Evolutionary conservation across 1,140 invertebrate species (phyloP).

Genomic region (Paramacrobiotus metropolitanus): DNA sequence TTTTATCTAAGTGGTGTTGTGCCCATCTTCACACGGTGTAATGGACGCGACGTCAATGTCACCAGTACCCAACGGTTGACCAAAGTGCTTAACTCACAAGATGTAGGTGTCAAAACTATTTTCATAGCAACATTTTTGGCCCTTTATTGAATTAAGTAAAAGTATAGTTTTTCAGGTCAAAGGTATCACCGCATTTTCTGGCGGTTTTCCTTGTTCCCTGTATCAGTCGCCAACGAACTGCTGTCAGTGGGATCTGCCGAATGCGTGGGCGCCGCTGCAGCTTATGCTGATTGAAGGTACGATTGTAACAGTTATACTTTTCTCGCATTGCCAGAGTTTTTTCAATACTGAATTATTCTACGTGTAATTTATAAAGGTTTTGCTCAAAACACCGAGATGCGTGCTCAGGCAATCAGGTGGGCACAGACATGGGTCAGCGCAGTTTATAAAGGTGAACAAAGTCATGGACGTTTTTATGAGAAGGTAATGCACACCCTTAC

Average conservation of each 20-base stretch:
- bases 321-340: background rate
- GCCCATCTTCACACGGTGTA: slow-evolving; percentile 49
- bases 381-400: background rate
- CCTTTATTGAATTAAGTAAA: background rate
- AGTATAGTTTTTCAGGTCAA: background rate
- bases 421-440: background rate
- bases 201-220: background rate
- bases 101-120: background rate
- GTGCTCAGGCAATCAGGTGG: background rate
- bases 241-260: slow-evolving; percentile 76
- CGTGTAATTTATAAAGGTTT: background rate
- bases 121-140: background rate
- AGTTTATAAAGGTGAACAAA: background rate
- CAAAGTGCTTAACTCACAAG: background rate
- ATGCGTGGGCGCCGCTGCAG: slow-evolving; percentile 73
- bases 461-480: background rate
- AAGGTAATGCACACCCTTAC: background rate
- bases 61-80: background rate
- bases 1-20: slow-evolving; percentile 64
- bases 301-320: background rate
- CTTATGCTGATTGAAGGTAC: slow-evolving; percentile 43
- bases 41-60: slow-evolving; percentile 11
- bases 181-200: background rate
- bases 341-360: background rate
- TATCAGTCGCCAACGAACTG: too few species aligned